Evolutionary conservation across 2,888 invertebrate genomes (phyloP), one percentile per base, ranked within the genome.

Genomic region (Camponotus fellah): DNA sequence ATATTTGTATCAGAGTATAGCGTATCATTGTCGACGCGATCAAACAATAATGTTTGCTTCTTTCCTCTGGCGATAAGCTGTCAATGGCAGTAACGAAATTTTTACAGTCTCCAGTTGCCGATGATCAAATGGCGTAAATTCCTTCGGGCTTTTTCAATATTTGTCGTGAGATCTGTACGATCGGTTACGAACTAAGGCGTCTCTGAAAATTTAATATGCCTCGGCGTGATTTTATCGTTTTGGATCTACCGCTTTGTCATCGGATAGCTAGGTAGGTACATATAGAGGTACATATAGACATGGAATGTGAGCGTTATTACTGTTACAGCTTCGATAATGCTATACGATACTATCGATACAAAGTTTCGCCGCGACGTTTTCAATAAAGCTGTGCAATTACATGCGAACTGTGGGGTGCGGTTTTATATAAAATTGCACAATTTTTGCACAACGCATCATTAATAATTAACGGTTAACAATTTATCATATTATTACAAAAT

Each of bases 141-240:
- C 37, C 62, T 80, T 72, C 49, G 49, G 3, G 77, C 56, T 77
- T 65, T 68, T 77, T 65, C 79, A 66, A 58, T 80, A 82, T 82
- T 84, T 40, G 56, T 6, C 17, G 17, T n/a, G 62, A n/a, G 12
- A 71, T 34, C 66, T 43, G 12, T 14, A 34, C 14, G 58, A 58
- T 34, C 46, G 60, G 83, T 69, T 72, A 32, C 26, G 34, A 72
- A 53, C 58, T 69, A 60, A 34, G 46, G 12, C 46, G 60, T 37
- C 37, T 58, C 62, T 80, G 64, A 80, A 71, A 80, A 71, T 83
- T 83, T 79, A 56, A 83, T 65, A 62, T 43, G 21, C 49, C 32
- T 34, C 53, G 21, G 17, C 40, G 49, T 5, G 60, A 26, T 46
- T 77, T 58, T 77, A 32, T 68, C 43, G 21, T 69, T 71, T 46